phyloP scores from a whole-genome alignment of 2,888 invertebrate species.

The Polia nebulosa region DNA sequence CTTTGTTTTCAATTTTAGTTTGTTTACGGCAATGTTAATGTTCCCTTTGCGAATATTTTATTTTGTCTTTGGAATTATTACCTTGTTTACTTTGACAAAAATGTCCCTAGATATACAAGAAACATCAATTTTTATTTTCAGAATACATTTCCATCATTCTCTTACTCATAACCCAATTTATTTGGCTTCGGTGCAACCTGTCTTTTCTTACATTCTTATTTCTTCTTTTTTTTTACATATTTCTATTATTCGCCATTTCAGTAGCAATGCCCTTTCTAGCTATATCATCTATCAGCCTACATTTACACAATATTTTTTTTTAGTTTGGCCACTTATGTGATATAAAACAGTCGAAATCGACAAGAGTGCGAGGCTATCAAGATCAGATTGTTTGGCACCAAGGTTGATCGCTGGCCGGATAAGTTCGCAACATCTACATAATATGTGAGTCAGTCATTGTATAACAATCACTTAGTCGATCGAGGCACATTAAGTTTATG shows the following conservation, averaged over 20 bases:
- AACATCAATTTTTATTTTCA: background rate
- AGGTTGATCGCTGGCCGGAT: conserved; percentile 44
- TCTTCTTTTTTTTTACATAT: no score
- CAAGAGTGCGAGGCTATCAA: conserved; percentile 57
- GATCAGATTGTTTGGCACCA: conserved; percentile 53
- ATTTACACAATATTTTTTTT: accelerated
- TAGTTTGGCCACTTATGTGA: conserved; percentile 2
- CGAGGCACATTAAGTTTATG: conserved; percentile 2
- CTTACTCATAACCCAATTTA: background rate
- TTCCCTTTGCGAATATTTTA: background rate
- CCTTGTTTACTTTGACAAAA: conserved; percentile 4
- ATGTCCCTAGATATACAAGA: background rate
- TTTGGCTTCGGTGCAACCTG: background rate
- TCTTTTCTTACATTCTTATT: background rate
- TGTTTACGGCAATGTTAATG: background rate
- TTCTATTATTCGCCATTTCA: no score
- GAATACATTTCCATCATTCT: background rate
- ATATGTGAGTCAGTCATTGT: conserved; percentile 52
- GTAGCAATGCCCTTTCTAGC: background rate
- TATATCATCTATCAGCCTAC: background rate
- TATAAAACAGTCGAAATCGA: conserved; percentile 35
- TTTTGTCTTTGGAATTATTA: background rate
- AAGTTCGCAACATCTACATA: conserved; percentile 36
- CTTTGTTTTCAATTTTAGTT: conserved; percentile 6
- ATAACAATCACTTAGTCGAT: conserved; percentile 30